These are phyloP conservation scores for Leucozona laternaria DNA, from an alignment of 2,888 invertebrate species.

Conservation along the genomic window DNA sequence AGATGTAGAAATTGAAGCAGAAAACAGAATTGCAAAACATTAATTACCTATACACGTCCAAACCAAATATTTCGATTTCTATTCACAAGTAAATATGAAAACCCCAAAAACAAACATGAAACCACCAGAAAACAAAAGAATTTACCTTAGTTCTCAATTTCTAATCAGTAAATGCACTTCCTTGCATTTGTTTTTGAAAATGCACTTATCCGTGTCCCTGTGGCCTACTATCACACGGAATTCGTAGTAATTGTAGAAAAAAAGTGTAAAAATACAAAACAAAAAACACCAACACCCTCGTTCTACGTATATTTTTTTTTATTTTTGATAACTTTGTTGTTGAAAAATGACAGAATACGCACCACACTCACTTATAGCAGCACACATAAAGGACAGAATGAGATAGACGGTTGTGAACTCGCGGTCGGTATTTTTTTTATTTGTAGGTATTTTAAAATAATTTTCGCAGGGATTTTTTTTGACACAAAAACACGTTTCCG, in stretches of 20 bases:
- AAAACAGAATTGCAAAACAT: background rate
- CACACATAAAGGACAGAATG: slow-evolving; percentile 33
- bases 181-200: slow-evolving; percentile 24
- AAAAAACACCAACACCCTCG: slow-evolving; percentile 62
- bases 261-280: slow-evolving; percentile 23
- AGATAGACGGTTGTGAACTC: slow-evolving; percentile 32
- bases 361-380: slow-evolving; percentile 42
- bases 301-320: slow-evolving; percentile 37
- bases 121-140: background rate
- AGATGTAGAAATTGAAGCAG: slow-evolving; percentile 45
- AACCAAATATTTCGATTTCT: background rate
- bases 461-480: slow-evolving; percentile 48
- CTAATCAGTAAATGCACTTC: slow-evolving; percentile 24
- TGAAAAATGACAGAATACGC: slow-evolving; percentile 46
- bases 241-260: slow-evolving; percentile 13
- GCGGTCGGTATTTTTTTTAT: slow-evolving; percentile 40
- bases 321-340: slow-evolving; percentile 62
- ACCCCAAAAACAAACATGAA: background rate
- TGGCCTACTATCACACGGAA: background rate
- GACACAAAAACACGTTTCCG: slow-evolving; percentile 66
- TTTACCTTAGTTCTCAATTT: slow-evolving; percentile 46
- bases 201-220: slow-evolving; percentile 11
- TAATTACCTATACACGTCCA: no score
- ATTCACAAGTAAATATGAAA: background rate
- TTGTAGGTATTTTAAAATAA: slow-evolving; percentile 1